Conservation (phyloP, 2,888 invertebrate genomes). For the Bombyx huttoni region DNA sequence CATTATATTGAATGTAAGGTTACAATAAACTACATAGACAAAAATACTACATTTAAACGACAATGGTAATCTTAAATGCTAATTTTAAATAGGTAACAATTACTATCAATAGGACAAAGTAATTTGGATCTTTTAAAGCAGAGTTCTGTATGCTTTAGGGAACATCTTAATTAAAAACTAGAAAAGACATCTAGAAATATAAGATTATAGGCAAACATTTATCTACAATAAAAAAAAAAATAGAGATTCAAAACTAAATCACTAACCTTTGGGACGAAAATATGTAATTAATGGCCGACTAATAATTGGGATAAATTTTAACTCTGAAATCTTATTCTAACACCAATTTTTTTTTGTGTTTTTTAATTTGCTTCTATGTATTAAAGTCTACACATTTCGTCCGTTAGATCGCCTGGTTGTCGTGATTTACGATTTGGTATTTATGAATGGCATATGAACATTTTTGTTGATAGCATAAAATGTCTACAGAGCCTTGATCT, state of each 20-base stretch:
- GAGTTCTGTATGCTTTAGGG: not conserved
- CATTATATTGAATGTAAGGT: too few species aligned
- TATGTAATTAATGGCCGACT: not conserved
- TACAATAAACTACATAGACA: not conserved
- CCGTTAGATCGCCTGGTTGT: not conserved
- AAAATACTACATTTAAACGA: not conserved
- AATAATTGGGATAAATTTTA: not conserved
- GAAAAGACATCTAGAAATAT: constrained; percentile 11
- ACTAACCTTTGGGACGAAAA: constrained; percentile 37
- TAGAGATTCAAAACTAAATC: constrained; percentile 18
- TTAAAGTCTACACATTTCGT: not conserved
- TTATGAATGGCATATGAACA: not conserved
- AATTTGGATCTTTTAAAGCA: not conserved
- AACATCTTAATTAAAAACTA: not conserved
- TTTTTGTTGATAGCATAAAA: not conserved
- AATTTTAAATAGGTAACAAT: not conserved
- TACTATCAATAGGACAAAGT: not conserved
- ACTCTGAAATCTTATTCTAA: not conserved
- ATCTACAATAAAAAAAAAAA: constrained; percentile 9
- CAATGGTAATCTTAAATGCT: not conserved
- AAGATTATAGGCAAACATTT: constrained; percentile 9
- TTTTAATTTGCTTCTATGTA: not conserved
- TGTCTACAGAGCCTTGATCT: too few species aligned
- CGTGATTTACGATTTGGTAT: not conserved
- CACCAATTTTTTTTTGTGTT: not conserved